Percentiles rank a stretch among this genome's conserved stretches.
phyloP scores from a whole-genome alignment of 2,888 invertebrate species.

The Linyphia triangularis region DNA sequence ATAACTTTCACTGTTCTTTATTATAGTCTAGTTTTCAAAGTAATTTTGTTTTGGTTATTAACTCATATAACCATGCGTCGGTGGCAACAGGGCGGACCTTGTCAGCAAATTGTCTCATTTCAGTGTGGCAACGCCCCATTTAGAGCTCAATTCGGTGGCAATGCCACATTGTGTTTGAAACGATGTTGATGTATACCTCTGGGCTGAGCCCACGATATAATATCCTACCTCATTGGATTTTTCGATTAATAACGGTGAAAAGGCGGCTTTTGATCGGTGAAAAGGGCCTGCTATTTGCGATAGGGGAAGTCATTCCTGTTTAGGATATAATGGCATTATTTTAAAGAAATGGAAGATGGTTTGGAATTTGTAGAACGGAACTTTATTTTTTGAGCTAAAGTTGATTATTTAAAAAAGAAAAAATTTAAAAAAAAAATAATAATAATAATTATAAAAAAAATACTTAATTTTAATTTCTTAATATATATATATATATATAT shows the following conservation, averaged over 20 bases:
- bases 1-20: no score
- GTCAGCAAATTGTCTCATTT: conserved; percentile 74
- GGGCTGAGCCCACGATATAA: conserved; percentile 44
- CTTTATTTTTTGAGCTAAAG: no score
- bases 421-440: no score
- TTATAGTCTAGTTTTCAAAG: neutral
- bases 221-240: conserved; percentile 19
- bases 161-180: conserved; percentile 59
- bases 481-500: no score
- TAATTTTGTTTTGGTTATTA: conserved; percentile 47
- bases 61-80: conserved; percentile 65
- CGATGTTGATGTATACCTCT: conserved; percentile 58
- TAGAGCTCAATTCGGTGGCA: conserved; percentile 72
- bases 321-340: no score
- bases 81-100: conserved; percentile 70
- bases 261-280: conserved; percentile 22
- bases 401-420: no score
- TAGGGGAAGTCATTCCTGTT: no score
- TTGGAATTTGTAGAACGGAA: no score
- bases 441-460: no score
- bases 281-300: neutral
- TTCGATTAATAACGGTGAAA: conserved; percentile 42
- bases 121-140: conserved; percentile 66
- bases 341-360: no score
- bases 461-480: no score